Base-by-base conservation (phyloP, 2,888 invertebrate genomes). In the Rhagophthalmus giganteus region DNA sequence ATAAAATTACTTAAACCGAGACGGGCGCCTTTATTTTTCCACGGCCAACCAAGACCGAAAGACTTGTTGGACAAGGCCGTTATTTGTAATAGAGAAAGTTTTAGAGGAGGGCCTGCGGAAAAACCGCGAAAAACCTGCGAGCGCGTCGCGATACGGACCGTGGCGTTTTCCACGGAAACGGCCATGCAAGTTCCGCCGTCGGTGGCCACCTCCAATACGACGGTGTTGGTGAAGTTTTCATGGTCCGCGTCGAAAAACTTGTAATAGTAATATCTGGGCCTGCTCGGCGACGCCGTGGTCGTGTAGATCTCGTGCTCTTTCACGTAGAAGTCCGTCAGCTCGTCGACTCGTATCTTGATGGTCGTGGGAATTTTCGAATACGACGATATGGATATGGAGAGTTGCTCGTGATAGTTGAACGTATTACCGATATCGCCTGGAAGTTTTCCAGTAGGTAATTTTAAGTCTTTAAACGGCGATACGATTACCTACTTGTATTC, bases 81-180 rank as follows among this genome's bases (percentile, higher is more conserved):
- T n/a, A n/a, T n/a, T n/a, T n/a, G n/a, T n/a, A n/a, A n/a, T n/a
- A n/a, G n/a, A n/a, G n/a, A n/a, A n/a, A n/a, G n/a, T n/a, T n/a
- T n/a, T n/a, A n/a, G n/a, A n/a, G n/a, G n/a, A n/a, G n/a, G n/a
- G n/a, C n/a, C n/a, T n/a, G n/a, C n/a, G n/a, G n/a, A n/a, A n/a
- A n/a, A n/a, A n/a, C n/a, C n/a, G n/a, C n/a, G n/a, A n/a, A n/a
- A n/a, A n/a, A n/a, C n/a, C n/a, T n/a, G n/a, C n/a, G n/a, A n/a
- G n/a, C n/a, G n/a, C n/a, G n/a, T n/a, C n/a, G n/a, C n/a, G n/a
- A n/a, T n/a, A n/a, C n/a, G n/a, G n/a, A 87, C 87, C 65, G 82
- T 80, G 58, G 82, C 82, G 64, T 86, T 84, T 71, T 93, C 91
- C 60, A 92, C 83, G 0, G 91, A 90, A 0, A 91, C 81, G 0